A percentile compares a stretch with the other conserved stretches of the same genome.
These are phyloP conservation scores for Mechanitis messenoides DNA, from an alignment of 2,888 invertebrate species.

Conservation along the genomic window DNA sequence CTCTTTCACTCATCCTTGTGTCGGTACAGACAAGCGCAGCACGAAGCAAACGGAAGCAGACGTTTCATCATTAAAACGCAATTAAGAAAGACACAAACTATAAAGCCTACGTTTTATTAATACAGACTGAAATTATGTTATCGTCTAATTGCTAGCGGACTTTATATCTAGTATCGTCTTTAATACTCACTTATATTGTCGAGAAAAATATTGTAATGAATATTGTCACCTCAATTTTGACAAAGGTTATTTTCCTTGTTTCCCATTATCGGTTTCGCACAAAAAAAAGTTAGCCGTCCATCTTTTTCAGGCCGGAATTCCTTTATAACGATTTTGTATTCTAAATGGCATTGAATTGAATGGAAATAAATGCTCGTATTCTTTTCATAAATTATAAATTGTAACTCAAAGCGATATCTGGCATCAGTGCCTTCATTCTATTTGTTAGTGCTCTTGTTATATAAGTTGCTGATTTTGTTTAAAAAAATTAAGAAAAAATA, in stretches of 20 bases:
- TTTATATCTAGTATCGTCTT: not conserved
- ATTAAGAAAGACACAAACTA: conserved; percentile 31
- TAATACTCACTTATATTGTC: not conserved
- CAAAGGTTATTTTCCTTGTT: no score
- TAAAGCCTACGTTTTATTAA: conserved; percentile 1
- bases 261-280: conserved; percentile 25
- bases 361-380: conserved; percentile 44
- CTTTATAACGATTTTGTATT: conserved; percentile 58
- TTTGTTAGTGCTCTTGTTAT: conserved; percentile 10
- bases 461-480: conserved; percentile 11
- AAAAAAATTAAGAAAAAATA: no score
- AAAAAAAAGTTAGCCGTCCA: conserved; percentile 43
- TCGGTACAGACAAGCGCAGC: not conserved
- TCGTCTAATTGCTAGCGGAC: not conserved
- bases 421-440: conserved; percentile 8
- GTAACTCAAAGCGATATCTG: conserved; percentile 20
- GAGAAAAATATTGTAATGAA: not conserved
- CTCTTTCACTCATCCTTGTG: not conserved
- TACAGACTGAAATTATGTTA: not conserved
- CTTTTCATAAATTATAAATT: conserved; percentile 51
- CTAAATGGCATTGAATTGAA: conserved; percentile 56
- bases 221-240: no score
- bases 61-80: conserved; percentile 37
- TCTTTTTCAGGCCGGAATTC: conserved; percentile 41
- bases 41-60: conserved; percentile 9